Conservation (phyloP, 2,113 vertebrate genomes). For the Dicerorhinus sumatrensis region DNA sequence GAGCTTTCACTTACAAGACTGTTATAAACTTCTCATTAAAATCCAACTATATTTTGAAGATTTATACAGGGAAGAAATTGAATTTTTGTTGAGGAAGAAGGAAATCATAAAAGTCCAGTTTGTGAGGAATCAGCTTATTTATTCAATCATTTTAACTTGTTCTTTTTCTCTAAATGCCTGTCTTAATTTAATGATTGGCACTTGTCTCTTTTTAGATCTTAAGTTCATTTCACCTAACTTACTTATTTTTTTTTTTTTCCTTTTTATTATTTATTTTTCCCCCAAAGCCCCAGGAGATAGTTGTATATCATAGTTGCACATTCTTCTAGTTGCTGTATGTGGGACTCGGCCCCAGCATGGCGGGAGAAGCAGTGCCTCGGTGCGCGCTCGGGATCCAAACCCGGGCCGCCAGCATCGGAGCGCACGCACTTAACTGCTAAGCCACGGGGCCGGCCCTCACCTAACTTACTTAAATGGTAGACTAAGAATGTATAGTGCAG, state of each 20-base stretch:
- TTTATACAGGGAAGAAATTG: neutral
- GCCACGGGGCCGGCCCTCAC: no score
- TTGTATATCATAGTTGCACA: no score
- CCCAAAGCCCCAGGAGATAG: no score
- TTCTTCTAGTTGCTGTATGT: no score
- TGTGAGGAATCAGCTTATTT: neutral
- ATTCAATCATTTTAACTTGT: neutral
- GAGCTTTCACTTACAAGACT: constrained; percentile 32
- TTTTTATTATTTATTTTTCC: no score
- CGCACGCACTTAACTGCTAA: no score
- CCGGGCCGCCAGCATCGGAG: no score
- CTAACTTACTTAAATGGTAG: neutral
- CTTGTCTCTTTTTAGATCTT: neutral
- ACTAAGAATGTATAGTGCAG: neutral
- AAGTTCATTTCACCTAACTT: neutral
- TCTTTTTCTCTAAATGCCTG: neutral
- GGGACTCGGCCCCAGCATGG: no score
- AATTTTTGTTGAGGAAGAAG: constrained; percentile 22
- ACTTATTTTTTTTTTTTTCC: no score
- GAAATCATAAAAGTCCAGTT: neutral
- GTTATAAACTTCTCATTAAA: neutral
- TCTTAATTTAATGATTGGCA: neutral
- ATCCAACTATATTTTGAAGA: neutral
- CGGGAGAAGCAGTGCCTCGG: no score
- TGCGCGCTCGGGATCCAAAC: no score